Percentiles rank a stretch among this genome's conserved stretches.
phyloP scores from a whole-genome alignment of 1,140 invertebrate genomes.

The Hesperophylax magnus region DNA sequence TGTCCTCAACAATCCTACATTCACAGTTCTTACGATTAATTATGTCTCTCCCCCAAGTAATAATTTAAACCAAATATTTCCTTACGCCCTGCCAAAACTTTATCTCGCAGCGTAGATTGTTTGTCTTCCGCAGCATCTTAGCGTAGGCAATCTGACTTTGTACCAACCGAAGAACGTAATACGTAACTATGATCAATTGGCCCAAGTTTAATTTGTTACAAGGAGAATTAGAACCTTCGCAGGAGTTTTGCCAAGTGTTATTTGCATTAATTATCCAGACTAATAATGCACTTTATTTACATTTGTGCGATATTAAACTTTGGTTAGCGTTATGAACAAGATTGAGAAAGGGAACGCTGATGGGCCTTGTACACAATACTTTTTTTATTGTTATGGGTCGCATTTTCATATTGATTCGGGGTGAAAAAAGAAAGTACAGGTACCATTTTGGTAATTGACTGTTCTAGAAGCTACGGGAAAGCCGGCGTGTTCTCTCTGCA shows the following conservation, averaged over 20 bases:
- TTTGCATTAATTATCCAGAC: not conserved
- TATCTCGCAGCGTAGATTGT: not conserved
- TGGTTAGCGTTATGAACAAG: too few species aligned
- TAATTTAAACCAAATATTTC: conserved; percentile 35
- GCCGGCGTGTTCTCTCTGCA: too few species aligned
- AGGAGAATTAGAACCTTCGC: not conserved
- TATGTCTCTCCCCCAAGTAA: conserved; percentile 11
- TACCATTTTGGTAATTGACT: too few species aligned
- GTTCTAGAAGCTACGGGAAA: too few species aligned
- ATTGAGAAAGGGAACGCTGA: too few species aligned
- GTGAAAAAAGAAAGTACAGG: too few species aligned
- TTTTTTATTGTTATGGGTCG: too few species aligned
- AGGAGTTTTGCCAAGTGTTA: not conserved
- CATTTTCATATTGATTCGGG: too few species aligned
- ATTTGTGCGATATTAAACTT: too few species aligned
- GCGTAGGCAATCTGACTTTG: not conserved
- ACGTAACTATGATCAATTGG: conserved; percentile 2
- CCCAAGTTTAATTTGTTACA: not conserved
- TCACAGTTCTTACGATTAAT: conserved; percentile 24
- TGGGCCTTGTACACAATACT: too few species aligned
- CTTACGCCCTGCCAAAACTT: conserved; percentile 22
- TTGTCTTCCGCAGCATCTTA: not conserved
- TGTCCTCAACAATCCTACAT: too few species aligned
- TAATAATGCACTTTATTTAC: too few species aligned
- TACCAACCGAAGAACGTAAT: not conserved